phyloP scores from a whole-genome alignment of 2,113 vertebrate species.

The Pteruthius melanotis region DNA sequence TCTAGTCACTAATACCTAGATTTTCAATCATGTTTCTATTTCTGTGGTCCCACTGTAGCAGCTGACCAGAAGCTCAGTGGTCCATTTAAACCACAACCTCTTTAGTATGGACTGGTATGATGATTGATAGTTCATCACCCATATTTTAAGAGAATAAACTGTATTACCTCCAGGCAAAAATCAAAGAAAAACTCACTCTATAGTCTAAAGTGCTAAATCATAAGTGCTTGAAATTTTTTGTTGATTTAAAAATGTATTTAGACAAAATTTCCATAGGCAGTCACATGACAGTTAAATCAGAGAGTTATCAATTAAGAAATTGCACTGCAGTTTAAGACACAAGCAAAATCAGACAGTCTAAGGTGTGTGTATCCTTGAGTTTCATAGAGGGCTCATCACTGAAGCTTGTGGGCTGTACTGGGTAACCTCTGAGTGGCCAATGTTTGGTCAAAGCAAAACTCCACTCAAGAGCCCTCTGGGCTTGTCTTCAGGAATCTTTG shows the following conservation, averaged over 20 bases:
- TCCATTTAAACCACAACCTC: neutral
- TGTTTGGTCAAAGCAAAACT: neutral
- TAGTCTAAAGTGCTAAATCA: neutral
- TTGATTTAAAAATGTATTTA: neutral
- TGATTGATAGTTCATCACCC: neutral
- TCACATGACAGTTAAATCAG: neutral
- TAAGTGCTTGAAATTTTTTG: neutral
- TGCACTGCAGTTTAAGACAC: neutral
- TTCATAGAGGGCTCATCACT: neutral
- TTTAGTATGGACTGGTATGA: neutral
- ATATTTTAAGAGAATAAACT: neutral
- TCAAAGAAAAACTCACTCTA: neutral
- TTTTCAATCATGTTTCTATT: neutral
- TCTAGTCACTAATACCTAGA: neutral
- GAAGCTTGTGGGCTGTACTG: neutral
- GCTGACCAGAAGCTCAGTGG: neutral
- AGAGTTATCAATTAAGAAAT: neutral
- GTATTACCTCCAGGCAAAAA: neutral
- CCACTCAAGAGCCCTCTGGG: neutral
- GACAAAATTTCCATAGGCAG: neutral
- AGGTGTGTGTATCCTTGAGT: accelerated
- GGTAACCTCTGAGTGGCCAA: neutral
- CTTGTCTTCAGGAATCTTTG: neutral
- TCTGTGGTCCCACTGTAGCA: neutral
- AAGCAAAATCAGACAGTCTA: neutral